Evolutionary conservation across 1,140 invertebrate species (phyloP), one percentile per base, ranked within the genome.

Genomic region (Diorhabda elongata): DNA sequence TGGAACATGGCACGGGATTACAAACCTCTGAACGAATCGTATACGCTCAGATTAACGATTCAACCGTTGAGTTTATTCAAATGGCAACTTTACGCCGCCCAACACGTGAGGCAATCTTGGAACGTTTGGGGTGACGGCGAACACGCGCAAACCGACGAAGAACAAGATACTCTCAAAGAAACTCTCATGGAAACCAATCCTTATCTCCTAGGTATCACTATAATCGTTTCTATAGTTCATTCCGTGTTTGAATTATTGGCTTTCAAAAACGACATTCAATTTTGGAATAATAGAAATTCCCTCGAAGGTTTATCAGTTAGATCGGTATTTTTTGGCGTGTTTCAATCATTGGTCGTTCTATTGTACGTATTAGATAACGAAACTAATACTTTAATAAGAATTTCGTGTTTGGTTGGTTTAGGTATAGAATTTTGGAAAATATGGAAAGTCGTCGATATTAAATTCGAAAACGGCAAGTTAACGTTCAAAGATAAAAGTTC

Each of bases 201-300:
- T 0, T 97, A 98, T 81, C 84, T 99, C 42, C 83, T 99, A 9
- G 97, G 85, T 45, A 80, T 98, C 56, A 99, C 98, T 8, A 89
- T 99, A 66, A 85, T 90, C 68, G 91, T 99, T 0, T 99, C 98
- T 3, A 87, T 99, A 45, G 84, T 99, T 3, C 98, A 99, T 83
- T 98, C 94, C 73, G 88, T 99, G 60, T 99, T 99, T 85, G 98
- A 99, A 82, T 90, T 99, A 75, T 85, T 99, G 44, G 98, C 98
- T 64, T 99, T 99, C 82, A 99, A 99, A 85, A 99, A 99, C 86
- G 97, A 99, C 83, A 99, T 99, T 78, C 98, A 99, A 84, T 99
- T 99, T 80, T 99, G 98, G 98, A 96, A 97, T 71, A 97, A 98
- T 77, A 87, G 97, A 52, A 95, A 98, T 81, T 97, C 95, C 4